Percentiles rank a stretch among this genome's conserved stretches.
These are phyloP conservation scores for Dugesia japonica DNA, from an alignment of 2,888 invertebrate genomes.

Conservation along the genomic window DNA sequence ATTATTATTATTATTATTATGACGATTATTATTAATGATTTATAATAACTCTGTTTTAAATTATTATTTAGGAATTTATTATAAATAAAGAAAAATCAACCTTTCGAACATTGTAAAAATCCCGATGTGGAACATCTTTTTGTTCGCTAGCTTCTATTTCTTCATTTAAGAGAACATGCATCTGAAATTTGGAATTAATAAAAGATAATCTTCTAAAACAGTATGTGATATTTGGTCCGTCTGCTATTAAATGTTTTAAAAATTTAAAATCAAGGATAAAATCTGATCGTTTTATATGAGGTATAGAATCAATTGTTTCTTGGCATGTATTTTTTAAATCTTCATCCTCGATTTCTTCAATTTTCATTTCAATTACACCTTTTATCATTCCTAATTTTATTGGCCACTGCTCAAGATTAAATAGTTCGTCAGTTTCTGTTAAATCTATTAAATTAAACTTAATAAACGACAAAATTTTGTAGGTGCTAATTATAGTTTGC, in stretches of 20 bases:
- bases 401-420: conserved; percentile 1
- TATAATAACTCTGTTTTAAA: no score
- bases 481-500: no score
- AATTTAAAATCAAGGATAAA: conserved; percentile 74
- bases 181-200: conserved; percentile 82
- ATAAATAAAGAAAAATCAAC: conserved; percentile 45
- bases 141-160: conserved; percentile 82
- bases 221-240: conserved; percentile 63
- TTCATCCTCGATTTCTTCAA: not conserved
- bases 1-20: no score
- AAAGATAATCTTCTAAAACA: conserved; percentile 50
- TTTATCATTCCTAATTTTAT: not conserved
- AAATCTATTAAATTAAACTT: no score
- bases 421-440: no score
- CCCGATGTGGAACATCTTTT: conserved; percentile 87
- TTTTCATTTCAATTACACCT: not conserved
- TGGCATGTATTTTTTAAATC: not conserved
- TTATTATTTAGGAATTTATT: not conserved
- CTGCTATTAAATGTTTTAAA: conserved; percentile 84
- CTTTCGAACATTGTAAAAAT: conserved; percentile 91
- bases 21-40: no score
- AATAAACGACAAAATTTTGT: no score
- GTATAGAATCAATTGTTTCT: conserved; percentile 46
- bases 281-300: conserved; percentile 60
- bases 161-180: conserved; percentile 86